phyloP scores from a whole-genome alignment of 1,140 invertebrate species.

The Dinoponera quadriceps region DNA sequence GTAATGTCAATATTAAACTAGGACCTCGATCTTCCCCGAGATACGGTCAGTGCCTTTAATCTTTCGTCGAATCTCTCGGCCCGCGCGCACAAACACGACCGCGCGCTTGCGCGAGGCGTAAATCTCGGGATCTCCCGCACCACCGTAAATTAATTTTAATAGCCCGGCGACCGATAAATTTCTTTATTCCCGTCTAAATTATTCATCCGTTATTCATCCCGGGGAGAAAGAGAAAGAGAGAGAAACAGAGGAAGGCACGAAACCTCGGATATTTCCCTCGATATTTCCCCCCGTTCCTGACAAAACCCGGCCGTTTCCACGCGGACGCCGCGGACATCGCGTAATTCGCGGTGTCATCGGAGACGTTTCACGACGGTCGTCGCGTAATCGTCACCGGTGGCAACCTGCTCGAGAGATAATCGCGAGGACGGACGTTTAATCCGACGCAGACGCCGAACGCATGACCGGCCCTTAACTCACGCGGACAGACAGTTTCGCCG shows the following conservation, averaged over 20 bases:
- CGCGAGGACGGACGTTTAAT: background rate
- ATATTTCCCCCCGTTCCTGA: too few relatives aligned
- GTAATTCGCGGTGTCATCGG: too few relatives aligned
- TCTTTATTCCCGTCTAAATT: background rate
- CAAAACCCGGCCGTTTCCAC: too few relatives aligned
- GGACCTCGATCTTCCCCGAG: conserved; percentile 56
- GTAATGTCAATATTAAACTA: conserved; percentile 73
- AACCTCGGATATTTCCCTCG: too few relatives aligned
- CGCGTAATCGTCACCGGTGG: background rate
- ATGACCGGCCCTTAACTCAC: conserved; percentile 58
- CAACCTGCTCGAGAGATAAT: background rate
- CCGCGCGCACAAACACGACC: background rate
- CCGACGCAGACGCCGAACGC: conserved; percentile 49
- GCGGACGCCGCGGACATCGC: too few relatives aligned
- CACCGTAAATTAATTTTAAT: conserved; percentile 43
- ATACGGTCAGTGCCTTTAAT: conserved; percentile 57
- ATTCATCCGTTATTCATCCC: too few relatives aligned
- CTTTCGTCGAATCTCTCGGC: conserved; percentile 50
- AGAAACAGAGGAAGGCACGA: too few relatives aligned
- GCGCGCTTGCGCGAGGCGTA: conserved; percentile 2
- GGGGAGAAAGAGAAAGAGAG: too few relatives aligned
- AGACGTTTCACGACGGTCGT: background rate
- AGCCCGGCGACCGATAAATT: background rate
- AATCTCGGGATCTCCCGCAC: background rate
- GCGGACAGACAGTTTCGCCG: conserved; percentile 23